Base-by-base conservation (phyloP, 2,888 invertebrate genomes). In the Clanis bilineata region DNA sequence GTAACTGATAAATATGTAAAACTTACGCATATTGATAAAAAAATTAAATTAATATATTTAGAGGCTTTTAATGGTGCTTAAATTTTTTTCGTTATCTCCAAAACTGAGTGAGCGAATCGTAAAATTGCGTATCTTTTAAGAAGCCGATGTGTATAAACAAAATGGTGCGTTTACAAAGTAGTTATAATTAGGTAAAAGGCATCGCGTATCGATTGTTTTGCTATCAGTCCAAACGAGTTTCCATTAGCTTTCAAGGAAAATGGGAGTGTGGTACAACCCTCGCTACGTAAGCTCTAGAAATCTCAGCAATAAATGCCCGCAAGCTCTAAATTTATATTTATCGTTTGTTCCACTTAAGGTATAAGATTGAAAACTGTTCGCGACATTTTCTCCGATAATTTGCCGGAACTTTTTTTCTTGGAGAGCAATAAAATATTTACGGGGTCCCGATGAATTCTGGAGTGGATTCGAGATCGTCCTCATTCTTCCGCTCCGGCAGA, bases 311-410 rank as follows among this genome's bases (percentile, higher is more conserved):
- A 91, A 90, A 89, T 87, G 81, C 85, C 84, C 89, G 81, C 85
- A 87, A 87, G 83, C 78, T 85, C 85, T 83, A 83, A 88, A 90
- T 90, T 88, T 88, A 88, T 85, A 88, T 90, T 91, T 90, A 92
- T 92, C 82, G 90, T 85, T 84, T 82, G 82, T 83, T 85, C 86
- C 90, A 92, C 91, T 91, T 89, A 90, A 89, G 87, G 82, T 87
- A 90, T 88, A 85, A 85, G 89, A 90, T 88, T 90, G 90, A 87
- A 89, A 90, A 90, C 84, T 85, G 82, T 80, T 84, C 82, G 81
- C 82, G 81, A 89, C 88, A 86, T 88, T 87, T 85, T 65, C 64
- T 76, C 80, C 81, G 72, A 79, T 86, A 88, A 88, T 89, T 88
- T 86, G 76, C 78, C 78, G 76, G 74, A 77, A 75, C 81, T 82